A percentile compares a stretch with the other conserved stretches of the same genome.
Evolutionary conservation across 1,140 invertebrate genomes (phyloP).

Genomic region (Protaetia brevitarsis): DNA sequence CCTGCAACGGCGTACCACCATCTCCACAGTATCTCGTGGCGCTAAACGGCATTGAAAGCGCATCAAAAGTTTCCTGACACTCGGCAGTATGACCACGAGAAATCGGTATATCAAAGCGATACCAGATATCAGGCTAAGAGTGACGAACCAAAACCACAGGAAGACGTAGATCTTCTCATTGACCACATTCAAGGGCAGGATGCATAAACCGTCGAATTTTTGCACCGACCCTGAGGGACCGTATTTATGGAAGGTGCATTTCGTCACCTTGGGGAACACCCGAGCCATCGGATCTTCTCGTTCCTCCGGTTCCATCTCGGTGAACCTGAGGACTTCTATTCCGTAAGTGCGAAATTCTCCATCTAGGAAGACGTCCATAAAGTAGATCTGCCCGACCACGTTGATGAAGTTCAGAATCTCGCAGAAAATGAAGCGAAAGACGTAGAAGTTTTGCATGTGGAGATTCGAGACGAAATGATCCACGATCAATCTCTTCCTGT

Average conservation of each 20-base stretch:
- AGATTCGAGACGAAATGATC: constrained; percentile 80
- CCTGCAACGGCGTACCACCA: constrained; percentile 75
- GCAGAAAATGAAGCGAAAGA: constrained; percentile 81
- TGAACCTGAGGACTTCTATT: constrained; percentile 76
- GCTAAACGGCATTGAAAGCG: constrained; percentile 77
- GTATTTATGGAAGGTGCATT: constrained; percentile 89
- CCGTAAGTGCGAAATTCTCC: constrained; percentile 86
- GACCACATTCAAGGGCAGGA: constrained; percentile 86
- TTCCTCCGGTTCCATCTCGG: constrained; percentile 83
- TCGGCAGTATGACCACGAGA: constrained; percentile 69
- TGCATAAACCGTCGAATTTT: constrained; percentile 86
- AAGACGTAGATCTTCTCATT: constrained; percentile 96
- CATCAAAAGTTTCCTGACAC: constrained; percentile 71
- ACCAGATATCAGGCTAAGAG: constrained; percentile 73
- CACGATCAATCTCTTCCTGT: constrained; percentile 75
- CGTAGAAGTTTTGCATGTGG: constrained; percentile 83
- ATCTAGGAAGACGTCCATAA: constrained; percentile 87
- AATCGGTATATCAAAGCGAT: constrained; percentile 76
- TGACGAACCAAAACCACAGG: constrained; percentile 94
- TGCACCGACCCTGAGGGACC: constrained; percentile 86
- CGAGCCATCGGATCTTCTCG: constrained; percentile 80
- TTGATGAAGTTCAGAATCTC: constrained; percentile 85
- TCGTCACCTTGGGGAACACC: constrained; percentile 87
- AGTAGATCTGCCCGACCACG: constrained; percentile 86
- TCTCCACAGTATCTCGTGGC: constrained; percentile 70